Base-by-base conservation (phyloP, 1,140 invertebrate genomes). In the Eumaeus atala region DNA sequence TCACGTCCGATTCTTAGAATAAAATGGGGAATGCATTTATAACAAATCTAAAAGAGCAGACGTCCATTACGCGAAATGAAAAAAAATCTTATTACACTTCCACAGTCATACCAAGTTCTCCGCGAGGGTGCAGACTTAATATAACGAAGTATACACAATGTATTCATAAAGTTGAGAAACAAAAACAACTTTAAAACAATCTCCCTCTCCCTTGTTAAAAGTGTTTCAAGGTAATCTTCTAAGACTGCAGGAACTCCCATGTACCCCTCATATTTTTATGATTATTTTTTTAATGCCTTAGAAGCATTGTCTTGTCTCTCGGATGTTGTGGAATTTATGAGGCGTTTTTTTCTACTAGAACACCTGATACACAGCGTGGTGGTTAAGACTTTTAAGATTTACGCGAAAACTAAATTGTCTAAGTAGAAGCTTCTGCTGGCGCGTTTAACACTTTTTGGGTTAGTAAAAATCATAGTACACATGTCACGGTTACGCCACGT, bases 201-300 rank as follows among this genome's bases (percentile, higher is more conserved):
- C 73, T 75, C 67, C 62, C 57, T 52, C 57, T 52, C 62, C 60
- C 67, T 70, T 66, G 73, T 64, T 71, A 61, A 77, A 84, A 78
- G 72, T 75, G 76, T 80, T 81, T 74, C 66, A 76, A 77, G 66
- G 73, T 85, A 81, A 83, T 85, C 77, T 76, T 67, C 70, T 71
- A 70, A 79, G 77, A 81, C 73, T 79, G 73, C 70, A 72, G 61
- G 54, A 73, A 81, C 77, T 68, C 74, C 21, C 72, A 73, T 81
- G 80, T 76, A 77, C 70, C 61, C 67, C 58, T 63, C 67, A 70
- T 76, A 72, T 77, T 80, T 83, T 72, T 53, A 42, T 44, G 40
- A 44, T 44, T 44, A 44, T 44, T 44, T 44, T 40, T 44, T 44
- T 44, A 44, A 44, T 44, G 40, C 14, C 40, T 44, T 44, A 44